Percentiles rank a stretch among this genome's conserved stretches.
Conservation (phyloP, 2,797 vertebrate genomes). For the Aldrovandia affinis region DNA sequence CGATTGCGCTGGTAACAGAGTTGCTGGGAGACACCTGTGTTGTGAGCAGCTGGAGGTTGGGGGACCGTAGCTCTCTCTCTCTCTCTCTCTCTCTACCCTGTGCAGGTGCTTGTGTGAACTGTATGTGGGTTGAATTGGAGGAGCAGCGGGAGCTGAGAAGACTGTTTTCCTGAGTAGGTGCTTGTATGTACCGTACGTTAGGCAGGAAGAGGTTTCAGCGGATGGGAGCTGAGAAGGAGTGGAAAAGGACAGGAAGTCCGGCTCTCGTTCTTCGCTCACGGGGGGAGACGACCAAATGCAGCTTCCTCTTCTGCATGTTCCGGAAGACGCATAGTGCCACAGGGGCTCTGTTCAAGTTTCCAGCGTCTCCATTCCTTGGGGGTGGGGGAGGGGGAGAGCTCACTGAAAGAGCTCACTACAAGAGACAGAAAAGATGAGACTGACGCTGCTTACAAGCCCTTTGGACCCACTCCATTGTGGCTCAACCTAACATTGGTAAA, state of each 20-base stretch:
- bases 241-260: not conserved
- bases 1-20: slow-evolving; percentile 16
- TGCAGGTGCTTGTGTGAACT: not conserved
- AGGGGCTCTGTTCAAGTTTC: not conserved
- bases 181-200: not conserved
- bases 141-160: not conserved
- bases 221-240: not conserved
- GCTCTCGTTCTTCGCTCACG: not conserved
- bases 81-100: too few relatives aligned
- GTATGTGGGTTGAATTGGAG: not conserved
- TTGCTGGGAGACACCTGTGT: slow-evolving; percentile 21
- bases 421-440: too few relatives aligned
- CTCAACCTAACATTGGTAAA: not conserved
- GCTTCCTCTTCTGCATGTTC: not conserved
- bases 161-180: not conserved
- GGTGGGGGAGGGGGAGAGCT: too few relatives aligned
- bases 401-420: too few relatives aligned
- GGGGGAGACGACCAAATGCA: not conserved
- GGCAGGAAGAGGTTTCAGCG: not conserved
- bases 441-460: too few relatives aligned
- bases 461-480: too few relatives aligned
- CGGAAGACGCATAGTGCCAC: not conserved
- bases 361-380: not conserved
- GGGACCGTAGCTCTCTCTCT: not conserved
- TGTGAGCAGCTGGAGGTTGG: not conserved